These are phyloP conservation scores for Paradoxurus hermaphroditus DNA, from an alignment of 2,113 vertebrate species.

Conservation along the genomic window DNA sequence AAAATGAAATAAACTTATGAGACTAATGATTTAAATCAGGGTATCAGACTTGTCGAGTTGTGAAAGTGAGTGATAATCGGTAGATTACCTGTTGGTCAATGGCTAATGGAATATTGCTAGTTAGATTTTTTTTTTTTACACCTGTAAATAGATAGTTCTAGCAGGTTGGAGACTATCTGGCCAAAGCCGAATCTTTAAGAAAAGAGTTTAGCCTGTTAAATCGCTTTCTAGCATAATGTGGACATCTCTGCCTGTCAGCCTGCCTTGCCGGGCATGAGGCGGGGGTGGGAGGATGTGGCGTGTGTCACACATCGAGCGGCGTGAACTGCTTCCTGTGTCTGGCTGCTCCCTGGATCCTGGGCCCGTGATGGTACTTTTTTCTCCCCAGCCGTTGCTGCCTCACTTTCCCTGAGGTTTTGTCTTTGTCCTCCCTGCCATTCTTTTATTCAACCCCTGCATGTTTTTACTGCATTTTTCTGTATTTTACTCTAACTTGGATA, in stretches of 20 bases:
- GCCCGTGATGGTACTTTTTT: neutral
- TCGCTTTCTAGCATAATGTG: neutral
- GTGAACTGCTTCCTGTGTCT: fast-evolving
- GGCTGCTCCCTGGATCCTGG: neutral
- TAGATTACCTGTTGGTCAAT: neutral
- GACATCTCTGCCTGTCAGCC: neutral
- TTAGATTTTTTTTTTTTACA: neutral
- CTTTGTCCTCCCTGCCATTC: neutral
- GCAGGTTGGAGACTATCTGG: neutral
- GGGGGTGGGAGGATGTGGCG: neutral
- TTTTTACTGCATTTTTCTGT: neutral
- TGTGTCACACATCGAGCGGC: fast-evolving
- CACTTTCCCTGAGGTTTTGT: neutral
- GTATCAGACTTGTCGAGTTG: neutral
- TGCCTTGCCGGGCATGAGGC: neutral
- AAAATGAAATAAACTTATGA: neutral
- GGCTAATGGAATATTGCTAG: neutral
- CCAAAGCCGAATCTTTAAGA: constrained; percentile 24
- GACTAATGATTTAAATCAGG: neutral
- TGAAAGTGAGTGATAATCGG: neutral
- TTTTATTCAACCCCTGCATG: neutral
- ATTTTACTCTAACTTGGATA: neutral
- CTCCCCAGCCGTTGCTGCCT: neutral
- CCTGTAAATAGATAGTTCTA: neutral
- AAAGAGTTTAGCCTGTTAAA: neutral